A percentile compares a stretch with the other conserved stretches of the same genome.
These are phyloP conservation scores for Ranitomeya variabilis DNA, from an alignment of 2,113 vertebrate species.

Conservation along the genomic window DNA sequence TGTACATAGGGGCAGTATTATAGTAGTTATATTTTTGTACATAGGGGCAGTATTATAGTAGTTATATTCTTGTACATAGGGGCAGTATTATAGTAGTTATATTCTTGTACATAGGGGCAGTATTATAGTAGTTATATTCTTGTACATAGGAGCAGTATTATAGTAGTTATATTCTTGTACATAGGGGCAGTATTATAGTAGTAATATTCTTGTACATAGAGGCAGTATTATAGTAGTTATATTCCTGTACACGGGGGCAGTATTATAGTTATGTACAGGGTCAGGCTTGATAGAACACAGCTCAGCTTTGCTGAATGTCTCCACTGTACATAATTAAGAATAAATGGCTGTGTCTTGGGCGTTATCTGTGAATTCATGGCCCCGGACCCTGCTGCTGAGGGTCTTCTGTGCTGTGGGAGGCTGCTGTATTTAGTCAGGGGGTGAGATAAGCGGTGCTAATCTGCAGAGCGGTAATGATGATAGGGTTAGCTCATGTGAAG, in stretches of 20 bases:
- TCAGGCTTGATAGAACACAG: background rate
- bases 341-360: background rate
- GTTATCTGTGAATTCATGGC: background rate
- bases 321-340: background rate
- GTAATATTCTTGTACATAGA: background rate
- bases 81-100: background rate
- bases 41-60: background rate
- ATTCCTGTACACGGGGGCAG: background rate
- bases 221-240: background rate
- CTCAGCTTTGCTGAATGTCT: background rate
- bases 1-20: too few relatives aligned
- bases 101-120: background rate
- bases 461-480: slow-evolving; percentile 38
- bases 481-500: slow-evolving; percentile 59
- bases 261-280: background rate
- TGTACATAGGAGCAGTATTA: background rate
- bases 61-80: slow-evolving; percentile 3
- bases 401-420: background rate
- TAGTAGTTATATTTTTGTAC: too few relatives aligned
- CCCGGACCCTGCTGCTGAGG: background rate
- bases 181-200: background rate
- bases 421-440: background rate
- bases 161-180: background rate
- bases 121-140: slow-evolving; percentile 11
- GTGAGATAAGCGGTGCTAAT: slow-evolving; percentile 57